Conservation (phyloP, 2,888 invertebrate species). For the Ferrisia virgata region DNA sequence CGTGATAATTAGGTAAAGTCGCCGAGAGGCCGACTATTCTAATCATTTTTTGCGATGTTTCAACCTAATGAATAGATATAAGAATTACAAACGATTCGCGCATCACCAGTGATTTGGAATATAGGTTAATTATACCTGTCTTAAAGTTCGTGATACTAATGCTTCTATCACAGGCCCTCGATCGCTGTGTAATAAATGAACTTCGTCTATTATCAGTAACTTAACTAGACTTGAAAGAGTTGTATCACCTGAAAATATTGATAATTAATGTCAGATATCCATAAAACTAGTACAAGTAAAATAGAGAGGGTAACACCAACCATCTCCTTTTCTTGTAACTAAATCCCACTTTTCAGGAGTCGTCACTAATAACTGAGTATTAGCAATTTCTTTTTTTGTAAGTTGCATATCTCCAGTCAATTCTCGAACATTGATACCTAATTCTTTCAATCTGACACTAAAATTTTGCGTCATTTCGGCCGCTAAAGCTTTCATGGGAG, state of each 20-base stretch:
- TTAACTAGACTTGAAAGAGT: slow-evolving; percentile 86
- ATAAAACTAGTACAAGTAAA: neutral
- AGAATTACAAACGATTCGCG: neutral
- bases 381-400: slow-evolving; percentile 86
- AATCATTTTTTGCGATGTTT: slow-evolving; percentile 90
- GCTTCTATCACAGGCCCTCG: slow-evolving; percentile 97
- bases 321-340: slow-evolving; percentile 89
- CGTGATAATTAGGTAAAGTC: slow-evolving; percentile 94
- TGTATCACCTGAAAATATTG: slow-evolving; percentile 66
- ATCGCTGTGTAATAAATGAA: slow-evolving; percentile 94
- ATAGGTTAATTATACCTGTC: slow-evolving; percentile 60
- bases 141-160: slow-evolving; percentile 88
- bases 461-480: slow-evolving; percentile 98
- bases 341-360: slow-evolving; percentile 99
- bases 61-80: slow-evolving; percentile 58
- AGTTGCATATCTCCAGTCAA: slow-evolving; percentile 98
- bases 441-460: slow-evolving; percentile 67
- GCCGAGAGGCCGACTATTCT: slow-evolving; percentile 95
- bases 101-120: neutral
- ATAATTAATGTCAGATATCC: neutral
- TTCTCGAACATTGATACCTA: slow-evolving; percentile 84
- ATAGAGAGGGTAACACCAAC: slow-evolving; percentile 53
- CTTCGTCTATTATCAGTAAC: slow-evolving; percentile 93
- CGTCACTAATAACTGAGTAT: slow-evolving; percentile 96
- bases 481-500: slow-evolving; percentile 99